A percentile compares a stretch with the other conserved stretches of the same genome.
Conservation (phyloP, 2,888 invertebrate genomes). For the Ametastegia equiseti region DNA sequence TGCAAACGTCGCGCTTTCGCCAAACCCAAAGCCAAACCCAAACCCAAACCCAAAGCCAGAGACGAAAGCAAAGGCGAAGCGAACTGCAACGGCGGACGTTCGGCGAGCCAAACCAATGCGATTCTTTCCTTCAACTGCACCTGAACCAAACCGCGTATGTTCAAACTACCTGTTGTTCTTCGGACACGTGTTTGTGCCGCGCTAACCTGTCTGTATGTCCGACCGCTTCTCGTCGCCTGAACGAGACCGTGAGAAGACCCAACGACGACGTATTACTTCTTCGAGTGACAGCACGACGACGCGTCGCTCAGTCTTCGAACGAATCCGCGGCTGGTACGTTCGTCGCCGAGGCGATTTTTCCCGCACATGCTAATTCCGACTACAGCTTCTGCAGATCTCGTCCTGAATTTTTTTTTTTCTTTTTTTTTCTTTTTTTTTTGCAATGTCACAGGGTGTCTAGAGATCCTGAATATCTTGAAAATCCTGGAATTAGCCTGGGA, state of each 20-base stretch:
- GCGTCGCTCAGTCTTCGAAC: background rate
- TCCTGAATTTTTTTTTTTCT: no score
- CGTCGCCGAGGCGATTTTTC: background rate
- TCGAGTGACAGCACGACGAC: slow-evolving; percentile 27
- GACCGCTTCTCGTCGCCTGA: slow-evolving; percentile 22
- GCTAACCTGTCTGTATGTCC: slow-evolving; percentile 42
- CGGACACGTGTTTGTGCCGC: slow-evolving; percentile 47
- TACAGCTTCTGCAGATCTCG: no score
- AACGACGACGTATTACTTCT: slow-evolving; percentile 40
- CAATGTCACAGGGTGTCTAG: no score
- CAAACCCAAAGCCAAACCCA: no score
- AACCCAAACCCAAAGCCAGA: no score
- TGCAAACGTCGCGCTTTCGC: slow-evolving; percentile 4
- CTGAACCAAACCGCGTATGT: slow-evolving; percentile 18
- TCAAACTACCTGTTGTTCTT: slow-evolving; percentile 43
- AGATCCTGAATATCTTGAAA: no score
- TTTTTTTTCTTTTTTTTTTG: no score
- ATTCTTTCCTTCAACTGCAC: slow-evolving; percentile 12
- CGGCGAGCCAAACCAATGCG: no score
- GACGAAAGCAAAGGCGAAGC: no score
- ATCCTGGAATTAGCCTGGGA: no score
- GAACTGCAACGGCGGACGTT: background rate
- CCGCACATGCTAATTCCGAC: background rate
- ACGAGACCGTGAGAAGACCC: slow-evolving; percentile 42
- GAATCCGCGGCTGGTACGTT: background rate